These are phyloP conservation scores for Cirrhinus molitorella DNA, from an alignment of 2,797 vertebrate species.

Conservation along the genomic window DNA sequence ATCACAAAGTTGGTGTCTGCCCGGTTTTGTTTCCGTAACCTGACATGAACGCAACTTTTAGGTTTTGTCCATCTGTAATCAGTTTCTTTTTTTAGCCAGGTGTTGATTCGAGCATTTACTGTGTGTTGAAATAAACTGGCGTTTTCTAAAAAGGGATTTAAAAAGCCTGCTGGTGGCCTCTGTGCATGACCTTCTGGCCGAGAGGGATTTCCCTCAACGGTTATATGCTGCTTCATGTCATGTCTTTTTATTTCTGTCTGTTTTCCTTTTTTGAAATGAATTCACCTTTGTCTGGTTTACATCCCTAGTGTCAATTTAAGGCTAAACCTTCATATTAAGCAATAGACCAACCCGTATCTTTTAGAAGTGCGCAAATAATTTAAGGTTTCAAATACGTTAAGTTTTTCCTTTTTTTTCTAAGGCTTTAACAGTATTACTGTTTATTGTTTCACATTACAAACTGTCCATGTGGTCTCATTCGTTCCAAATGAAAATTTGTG, in stretches of 20 bases:
- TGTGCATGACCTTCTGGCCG: conserved; percentile 78
- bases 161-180: conserved; percentile 80
- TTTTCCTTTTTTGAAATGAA: conserved; percentile 53
- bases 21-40: conserved; percentile 49
- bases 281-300: conserved; percentile 57
- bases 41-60: conserved; percentile 50
- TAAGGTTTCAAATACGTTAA: conserved; percentile 43
- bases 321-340: conserved; percentile 74
- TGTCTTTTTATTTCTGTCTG: conserved; percentile 64
- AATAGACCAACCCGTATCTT: conserved; percentile 73
- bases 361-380: conserved; percentile 57
- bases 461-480: conserved; percentile 78
- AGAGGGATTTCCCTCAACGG: conserved; percentile 59
- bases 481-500: conserved; percentile 87
- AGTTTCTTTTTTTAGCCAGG: conserved; percentile 59
- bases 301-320: conserved; percentile 61
- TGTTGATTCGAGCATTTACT: conserved; percentile 66
- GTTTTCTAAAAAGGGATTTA: conserved; percentile 71
- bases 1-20: conserved; percentile 44
- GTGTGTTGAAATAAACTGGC: conserved; percentile 65
- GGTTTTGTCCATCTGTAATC: conserved; percentile 48
- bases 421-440: conserved; percentile 99
- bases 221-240: conserved; percentile 79
- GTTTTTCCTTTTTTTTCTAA: conserved; percentile 77
- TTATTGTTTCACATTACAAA: conserved; percentile 87